phyloP scores from a whole-genome alignment of 2,888 invertebrate species.

The Minunthozetes semirufus region DNA sequence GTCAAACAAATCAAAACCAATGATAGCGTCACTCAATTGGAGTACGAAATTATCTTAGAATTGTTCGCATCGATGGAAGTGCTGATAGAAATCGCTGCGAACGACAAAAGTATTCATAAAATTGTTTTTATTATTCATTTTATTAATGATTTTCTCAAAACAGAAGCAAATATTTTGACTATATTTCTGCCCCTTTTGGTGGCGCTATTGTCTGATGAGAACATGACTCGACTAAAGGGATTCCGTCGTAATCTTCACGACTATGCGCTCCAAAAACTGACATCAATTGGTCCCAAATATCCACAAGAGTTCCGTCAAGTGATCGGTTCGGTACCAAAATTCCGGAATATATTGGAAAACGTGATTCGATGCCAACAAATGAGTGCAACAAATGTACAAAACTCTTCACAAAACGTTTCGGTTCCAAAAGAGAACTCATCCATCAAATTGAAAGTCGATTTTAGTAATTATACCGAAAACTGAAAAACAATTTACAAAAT shows the following conservation, averaged over 20 bases:
- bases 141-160: constrained; percentile 39
- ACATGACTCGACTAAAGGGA: constrained; percentile 52
- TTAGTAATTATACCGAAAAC: constrained; percentile 66
- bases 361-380: constrained; percentile 68
- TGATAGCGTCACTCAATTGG: constrained; percentile 58
- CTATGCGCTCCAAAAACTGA: constrained; percentile 77
- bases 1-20: constrained; percentile 59
- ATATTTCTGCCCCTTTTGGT: constrained; percentile 84
- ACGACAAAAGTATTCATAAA: constrained; percentile 62
- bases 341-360: constrained; percentile 72
- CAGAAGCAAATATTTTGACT: constrained; percentile 82
- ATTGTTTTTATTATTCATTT: constrained; percentile 12
- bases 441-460: constrained; percentile 88
- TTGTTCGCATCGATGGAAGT: constrained; percentile 67
- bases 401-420: constrained; percentile 26
- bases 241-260: constrained; percentile 68
- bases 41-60: constrained; percentile 64
- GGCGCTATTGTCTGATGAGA: constrained; percentile 69
- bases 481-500: not conserved
- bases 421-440: constrained; percentile 49
- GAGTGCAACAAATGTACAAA: constrained; percentile 49
- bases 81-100: constrained; percentile 64
- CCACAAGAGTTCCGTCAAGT: constrained; percentile 87
- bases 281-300: constrained; percentile 83
- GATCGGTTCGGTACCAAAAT: constrained; percentile 72